Conservation (phyloP, 1,140 invertebrate species). For the Bombus confusus region DNA sequence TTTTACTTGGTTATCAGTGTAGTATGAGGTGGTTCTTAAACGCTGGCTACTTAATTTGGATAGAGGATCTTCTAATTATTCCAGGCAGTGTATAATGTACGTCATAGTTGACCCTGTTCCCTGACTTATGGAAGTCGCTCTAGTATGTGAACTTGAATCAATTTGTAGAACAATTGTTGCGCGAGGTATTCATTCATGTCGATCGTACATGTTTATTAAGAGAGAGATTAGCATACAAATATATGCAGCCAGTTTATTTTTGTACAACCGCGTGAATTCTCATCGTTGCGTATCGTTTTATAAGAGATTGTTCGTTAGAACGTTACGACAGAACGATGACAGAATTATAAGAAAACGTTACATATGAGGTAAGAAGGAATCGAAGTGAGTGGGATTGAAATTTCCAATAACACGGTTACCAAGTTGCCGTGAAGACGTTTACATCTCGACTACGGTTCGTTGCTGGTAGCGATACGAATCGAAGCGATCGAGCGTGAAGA, state of each 20-base stretch:
- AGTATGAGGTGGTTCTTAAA: not conserved
- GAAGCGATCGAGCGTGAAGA: conserved; percentile 40
- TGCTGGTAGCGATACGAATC: conserved; percentile 15
- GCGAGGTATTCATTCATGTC: too few relatives aligned
- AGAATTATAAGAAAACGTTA: not conserved
- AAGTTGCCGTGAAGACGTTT: not conserved
- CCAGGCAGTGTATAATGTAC: not conserved
- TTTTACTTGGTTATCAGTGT: not conserved
- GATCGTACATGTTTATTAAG: not conserved
- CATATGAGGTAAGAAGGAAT: not conserved
- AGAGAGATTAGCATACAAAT: not conserved
- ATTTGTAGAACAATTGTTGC: not conserved
- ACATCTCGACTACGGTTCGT: not conserved
- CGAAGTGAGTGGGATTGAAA: not conserved
- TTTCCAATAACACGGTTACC: not conserved
- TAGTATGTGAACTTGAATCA: conserved; percentile 13
- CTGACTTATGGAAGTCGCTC: not conserved
- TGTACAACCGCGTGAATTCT: not conserved
- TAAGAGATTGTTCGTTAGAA: not conserved
- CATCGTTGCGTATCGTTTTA: too few relatives aligned
- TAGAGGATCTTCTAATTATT: conserved; percentile 10
- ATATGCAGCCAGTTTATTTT: not conserved
- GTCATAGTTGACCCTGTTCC: conserved; percentile 25
- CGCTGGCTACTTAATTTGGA: not conserved
- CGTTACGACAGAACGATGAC: not conserved